Conservation (phyloP, 2,888 invertebrate genomes). For the Calliphora vomitoria region DNA sequence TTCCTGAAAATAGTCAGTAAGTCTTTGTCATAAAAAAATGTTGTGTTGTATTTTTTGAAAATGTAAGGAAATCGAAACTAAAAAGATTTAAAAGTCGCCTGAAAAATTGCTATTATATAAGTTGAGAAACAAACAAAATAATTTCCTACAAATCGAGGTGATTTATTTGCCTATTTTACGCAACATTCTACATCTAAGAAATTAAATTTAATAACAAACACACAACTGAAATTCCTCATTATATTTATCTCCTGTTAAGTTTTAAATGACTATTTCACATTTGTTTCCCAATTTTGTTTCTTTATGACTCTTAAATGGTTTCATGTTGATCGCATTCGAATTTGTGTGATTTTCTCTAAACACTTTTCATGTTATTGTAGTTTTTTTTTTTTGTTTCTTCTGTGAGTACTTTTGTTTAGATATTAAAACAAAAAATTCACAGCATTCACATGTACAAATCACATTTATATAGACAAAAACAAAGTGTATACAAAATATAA, state of each 20-base stretch:
- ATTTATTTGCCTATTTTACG: too few relatives aligned
- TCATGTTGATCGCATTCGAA: slow-evolving; percentile 19
- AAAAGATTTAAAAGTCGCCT: too few relatives aligned
- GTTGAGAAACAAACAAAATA: too few relatives aligned
- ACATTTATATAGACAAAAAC: slow-evolving; percentile 71
- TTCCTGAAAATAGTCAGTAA: too few relatives aligned
- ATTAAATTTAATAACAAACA: too few relatives aligned
- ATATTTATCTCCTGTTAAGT: slow-evolving; percentile 16
- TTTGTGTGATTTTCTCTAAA: slow-evolving; percentile 40
- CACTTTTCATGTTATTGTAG: slow-evolving; percentile 17
- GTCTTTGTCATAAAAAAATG: too few relatives aligned
- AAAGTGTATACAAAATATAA: slow-evolving; percentile 76
- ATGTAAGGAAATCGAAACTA: too few relatives aligned
- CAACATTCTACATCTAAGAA: too few relatives aligned
- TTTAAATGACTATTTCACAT: slow-evolving; percentile 23
- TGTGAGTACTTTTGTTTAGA: slow-evolving; percentile 51
- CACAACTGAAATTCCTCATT: neutral
- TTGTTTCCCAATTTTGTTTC: slow-evolving; percentile 12
- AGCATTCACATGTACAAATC: slow-evolving; percentile 68
- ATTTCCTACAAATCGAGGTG: too few relatives aligned
- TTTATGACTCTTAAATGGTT: slow-evolving; percentile 22
- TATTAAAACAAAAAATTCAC: slow-evolving; percentile 37
- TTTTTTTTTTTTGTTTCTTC: neutral
- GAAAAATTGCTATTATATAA: too few relatives aligned
- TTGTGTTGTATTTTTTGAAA: too few relatives aligned